Conservation (phyloP, 1,140 invertebrate species). For the Cyphomyrmex costatus region DNA sequence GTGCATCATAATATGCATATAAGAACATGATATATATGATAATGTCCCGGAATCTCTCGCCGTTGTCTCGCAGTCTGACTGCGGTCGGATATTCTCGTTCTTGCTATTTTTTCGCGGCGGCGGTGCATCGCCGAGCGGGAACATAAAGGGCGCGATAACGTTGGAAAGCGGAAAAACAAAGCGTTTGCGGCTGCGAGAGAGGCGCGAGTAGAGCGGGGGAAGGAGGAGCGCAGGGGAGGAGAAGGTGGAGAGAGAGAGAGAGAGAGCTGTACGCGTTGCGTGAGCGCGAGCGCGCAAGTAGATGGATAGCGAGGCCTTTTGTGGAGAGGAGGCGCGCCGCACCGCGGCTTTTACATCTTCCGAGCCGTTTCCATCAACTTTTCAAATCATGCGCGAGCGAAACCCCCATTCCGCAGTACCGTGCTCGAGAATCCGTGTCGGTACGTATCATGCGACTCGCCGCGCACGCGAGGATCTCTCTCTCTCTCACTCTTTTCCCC, state of each 20-base stretch:
- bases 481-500: slow-evolving; percentile 16
- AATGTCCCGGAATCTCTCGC: not conserved
- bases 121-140: slow-evolving; percentile 42
- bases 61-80: not conserved
- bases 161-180: slow-evolving; percentile 64
- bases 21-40: not conserved
- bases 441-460: slow-evolving; percentile 75
- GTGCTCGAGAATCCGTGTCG: slow-evolving; percentile 46
- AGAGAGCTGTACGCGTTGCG: slow-evolving; percentile 49
- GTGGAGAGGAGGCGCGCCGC: slow-evolving; percentile 75
- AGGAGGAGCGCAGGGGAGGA: not conserved
- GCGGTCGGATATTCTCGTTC: slow-evolving; percentile 34
- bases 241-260: slow-evolving; percentile 3
- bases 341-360: slow-evolving; percentile 78
- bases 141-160: slow-evolving; percentile 51
- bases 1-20: not conserved
- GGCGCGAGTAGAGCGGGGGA: slow-evolving; percentile 21
- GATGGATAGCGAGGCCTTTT: slow-evolving; percentile 75
- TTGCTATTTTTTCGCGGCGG: slow-evolving; percentile 45
- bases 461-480: slow-evolving; percentile 71
- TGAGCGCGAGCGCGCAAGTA: slow-evolving; percentile 60
- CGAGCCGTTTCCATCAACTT: slow-evolving; percentile 75
- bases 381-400: slow-evolving; percentile 76
- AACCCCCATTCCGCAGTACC: slow-evolving; percentile 33
- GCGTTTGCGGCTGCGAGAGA: slow-evolving; percentile 60